Conservation (phyloP, 92 coral and sea anemone species). For the Porites evermanni region DNA sequence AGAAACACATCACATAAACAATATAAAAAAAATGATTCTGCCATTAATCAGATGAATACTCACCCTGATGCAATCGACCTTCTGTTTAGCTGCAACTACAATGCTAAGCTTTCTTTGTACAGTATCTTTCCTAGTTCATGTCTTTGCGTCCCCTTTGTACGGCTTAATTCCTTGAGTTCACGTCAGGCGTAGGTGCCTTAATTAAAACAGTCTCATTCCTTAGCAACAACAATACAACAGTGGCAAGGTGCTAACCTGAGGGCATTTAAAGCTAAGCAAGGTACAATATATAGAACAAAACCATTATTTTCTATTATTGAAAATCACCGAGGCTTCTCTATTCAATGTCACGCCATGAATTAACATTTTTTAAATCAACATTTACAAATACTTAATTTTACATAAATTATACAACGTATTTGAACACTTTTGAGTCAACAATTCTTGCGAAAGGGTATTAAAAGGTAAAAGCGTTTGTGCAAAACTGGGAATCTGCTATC, state of each 20-base stretch:
- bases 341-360: background rate
- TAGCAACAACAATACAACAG: conserved; percentile 11
- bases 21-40: background rate
- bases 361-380: background rate
- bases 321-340: conserved; percentile 6
- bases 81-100: background rate
- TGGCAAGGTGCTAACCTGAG: background rate
- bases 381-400: too few relatives aligned
- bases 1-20: too few relatives aligned
- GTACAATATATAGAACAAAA: background rate
- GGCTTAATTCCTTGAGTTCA: background rate
- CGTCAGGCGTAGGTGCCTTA: background rate
- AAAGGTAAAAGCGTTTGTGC: too few relatives aligned
- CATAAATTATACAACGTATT: too few relatives aligned
- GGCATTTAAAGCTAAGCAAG: background rate
- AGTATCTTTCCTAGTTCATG: background rate
- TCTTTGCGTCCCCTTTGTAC: background rate
- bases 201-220: background rate
- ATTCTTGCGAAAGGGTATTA: too few relatives aligned
- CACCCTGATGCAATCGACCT: background rate
- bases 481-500: too few relatives aligned
- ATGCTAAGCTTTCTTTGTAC: background rate
- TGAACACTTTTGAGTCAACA: too few relatives aligned
- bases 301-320: background rate
- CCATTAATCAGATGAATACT: background rate